Conservation (phyloP, 2,888 invertebrate genomes). For the Agonopterix arenella region DNA sequence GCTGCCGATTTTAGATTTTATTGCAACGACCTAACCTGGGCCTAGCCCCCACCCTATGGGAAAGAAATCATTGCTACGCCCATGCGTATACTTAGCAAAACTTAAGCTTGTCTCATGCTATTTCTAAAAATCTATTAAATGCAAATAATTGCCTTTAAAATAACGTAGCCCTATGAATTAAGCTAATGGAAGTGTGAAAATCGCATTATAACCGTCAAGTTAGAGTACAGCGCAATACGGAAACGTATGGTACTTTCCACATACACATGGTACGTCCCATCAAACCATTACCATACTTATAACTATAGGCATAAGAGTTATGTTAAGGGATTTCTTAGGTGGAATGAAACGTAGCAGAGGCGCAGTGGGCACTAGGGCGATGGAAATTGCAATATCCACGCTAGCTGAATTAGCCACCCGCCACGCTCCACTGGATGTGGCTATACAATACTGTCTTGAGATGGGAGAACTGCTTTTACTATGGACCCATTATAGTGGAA, state of each 20-base stretch:
- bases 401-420: conserved; percentile 36
- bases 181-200: conserved; percentile 19
- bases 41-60: too few relatives aligned
- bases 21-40: too few relatives aligned
- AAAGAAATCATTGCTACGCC: too few relatives aligned
- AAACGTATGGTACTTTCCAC: conserved; percentile 42
- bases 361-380: conserved; percentile 44
- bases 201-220: conserved; percentile 45
- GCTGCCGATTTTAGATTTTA: too few relatives aligned
- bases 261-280: too few relatives aligned
- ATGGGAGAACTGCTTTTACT: too few relatives aligned
- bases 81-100: too few relatives aligned
- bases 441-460: conserved; percentile 2
- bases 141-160: neutral
- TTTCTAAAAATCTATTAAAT: too few relatives aligned
- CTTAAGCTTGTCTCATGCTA: too few relatives aligned
- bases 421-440: conserved; percentile 28
- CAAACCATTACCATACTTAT: neutral
- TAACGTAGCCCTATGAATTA: neutral
- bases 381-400: conserved; percentile 66
- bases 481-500: too few relatives aligned
- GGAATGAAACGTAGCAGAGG: conserved; percentile 11
- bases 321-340: too few relatives aligned
- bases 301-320: conserved; percentile 10
- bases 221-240: conserved; percentile 44